phyloP scores from a whole-genome alignment of 2,113 vertebrate genomes.

The Anthoscopus minutus region DNA sequence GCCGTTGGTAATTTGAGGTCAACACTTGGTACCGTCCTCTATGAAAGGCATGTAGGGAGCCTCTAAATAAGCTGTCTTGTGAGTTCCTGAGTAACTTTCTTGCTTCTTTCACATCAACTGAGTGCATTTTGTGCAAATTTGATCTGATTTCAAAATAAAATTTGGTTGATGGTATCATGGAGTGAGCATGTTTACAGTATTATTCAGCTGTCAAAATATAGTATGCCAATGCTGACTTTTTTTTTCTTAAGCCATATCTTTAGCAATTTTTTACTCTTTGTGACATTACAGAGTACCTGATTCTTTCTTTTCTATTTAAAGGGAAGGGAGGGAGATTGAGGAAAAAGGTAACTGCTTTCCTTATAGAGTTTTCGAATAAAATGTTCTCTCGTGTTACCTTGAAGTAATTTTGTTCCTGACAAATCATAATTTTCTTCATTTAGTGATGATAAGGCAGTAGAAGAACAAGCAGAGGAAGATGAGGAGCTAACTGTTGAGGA shows the following conservation, averaged over 20 bases:
- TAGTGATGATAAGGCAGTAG: conserved; percentile 85
- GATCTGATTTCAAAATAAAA: background rate
- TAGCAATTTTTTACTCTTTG: background rate
- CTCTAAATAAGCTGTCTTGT: background rate
- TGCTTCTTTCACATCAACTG: background rate
- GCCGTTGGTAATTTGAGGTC: background rate
- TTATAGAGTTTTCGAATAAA: background rate
- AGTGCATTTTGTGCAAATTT: background rate
- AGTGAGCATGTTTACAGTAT: background rate
- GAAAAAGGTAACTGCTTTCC: background rate
- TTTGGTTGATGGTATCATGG: background rate
- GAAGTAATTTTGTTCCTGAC: background rate
- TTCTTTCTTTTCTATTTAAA: background rate
- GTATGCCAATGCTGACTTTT: background rate
- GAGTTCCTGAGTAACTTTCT: background rate
- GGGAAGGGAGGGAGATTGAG: background rate
- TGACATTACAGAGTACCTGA: background rate
- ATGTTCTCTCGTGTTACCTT: background rate
- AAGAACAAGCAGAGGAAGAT: conserved; percentile 77
- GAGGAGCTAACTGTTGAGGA: conserved; percentile 78
- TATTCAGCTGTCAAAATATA: background rate
- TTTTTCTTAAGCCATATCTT: background rate
- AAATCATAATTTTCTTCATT: background rate
- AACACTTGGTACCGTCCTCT: background rate
- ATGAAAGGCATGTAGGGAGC: background rate